Percentiles rank a stretch among this genome's conserved stretches.
phyloP scores from a whole-genome alignment of 2,113 vertebrate genomes.

The Xiphias gladius region DNA sequence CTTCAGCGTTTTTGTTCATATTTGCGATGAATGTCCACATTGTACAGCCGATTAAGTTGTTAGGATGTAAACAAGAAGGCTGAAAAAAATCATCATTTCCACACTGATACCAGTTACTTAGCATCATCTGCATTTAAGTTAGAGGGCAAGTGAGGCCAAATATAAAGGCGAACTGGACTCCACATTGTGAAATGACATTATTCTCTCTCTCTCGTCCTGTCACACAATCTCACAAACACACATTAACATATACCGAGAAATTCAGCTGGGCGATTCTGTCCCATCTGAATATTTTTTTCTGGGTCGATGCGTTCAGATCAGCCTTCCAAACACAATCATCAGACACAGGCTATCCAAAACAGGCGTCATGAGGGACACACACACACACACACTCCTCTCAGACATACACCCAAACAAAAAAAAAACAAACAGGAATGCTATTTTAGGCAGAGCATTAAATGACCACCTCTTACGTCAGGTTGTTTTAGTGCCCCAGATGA shows the following conservation, averaged over 20 bases:
- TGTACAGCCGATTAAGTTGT: slow-evolving; percentile 2
- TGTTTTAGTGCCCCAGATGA: slow-evolving; percentile 48
- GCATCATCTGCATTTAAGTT: not conserved
- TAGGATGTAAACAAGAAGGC: slow-evolving; percentile 8
- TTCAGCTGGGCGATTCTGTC: slow-evolving; percentile 30
- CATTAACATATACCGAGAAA: slow-evolving; percentile 16
- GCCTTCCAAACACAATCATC: slow-evolving; percentile 54
- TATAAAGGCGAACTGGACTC: not conserved
- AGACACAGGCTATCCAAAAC: slow-evolving; percentile 52
- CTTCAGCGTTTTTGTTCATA: not conserved
- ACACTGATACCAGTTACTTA: not conserved
- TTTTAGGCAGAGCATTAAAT: slow-evolving; percentile 62
- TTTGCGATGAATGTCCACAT: not conserved
- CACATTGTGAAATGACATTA: not conserved
- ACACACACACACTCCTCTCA: slow-evolving; percentile 14
- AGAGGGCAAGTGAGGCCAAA: slow-evolving; percentile 5
- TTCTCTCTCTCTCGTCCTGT: not conserved
- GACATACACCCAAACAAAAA: slow-evolving; percentile 30
- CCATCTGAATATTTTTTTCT: slow-evolving; percentile 67
- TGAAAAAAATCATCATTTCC: slow-evolving; percentile 7
- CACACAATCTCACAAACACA: slow-evolving; percentile 13
- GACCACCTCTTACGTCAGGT: slow-evolving; percentile 58
- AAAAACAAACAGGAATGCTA: slow-evolving; percentile 36
- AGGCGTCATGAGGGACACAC: slow-evolving; percentile 41
- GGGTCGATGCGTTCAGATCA: slow-evolving; percentile 67